Evolutionary conservation across 2,888 invertebrate genomes (phyloP).

Genomic region (Cheilosia variabilis): DNA sequence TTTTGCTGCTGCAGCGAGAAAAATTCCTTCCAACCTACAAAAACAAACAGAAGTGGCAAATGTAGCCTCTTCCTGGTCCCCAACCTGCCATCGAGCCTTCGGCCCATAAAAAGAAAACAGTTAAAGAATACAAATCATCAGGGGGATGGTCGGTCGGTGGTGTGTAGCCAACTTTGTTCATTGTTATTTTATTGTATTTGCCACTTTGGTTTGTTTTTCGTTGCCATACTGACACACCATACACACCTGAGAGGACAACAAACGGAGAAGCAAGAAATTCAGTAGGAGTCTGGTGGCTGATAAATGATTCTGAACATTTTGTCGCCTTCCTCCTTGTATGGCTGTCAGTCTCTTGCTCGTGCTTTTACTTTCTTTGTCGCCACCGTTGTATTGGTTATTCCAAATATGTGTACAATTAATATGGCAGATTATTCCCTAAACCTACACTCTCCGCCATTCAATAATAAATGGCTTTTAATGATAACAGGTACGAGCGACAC

Average conservation of each 20-base stretch:
- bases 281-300: constrained; percentile 25
- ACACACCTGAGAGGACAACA: constrained; percentile 27
- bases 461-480: constrained; percentile 61
- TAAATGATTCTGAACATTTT: constrained; percentile 62
- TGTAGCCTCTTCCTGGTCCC: not conserved
- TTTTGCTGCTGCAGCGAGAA: constrained; percentile 19
- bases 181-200: constrained; percentile 38
- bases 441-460: constrained; percentile 3
- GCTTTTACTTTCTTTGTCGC: not conserved
- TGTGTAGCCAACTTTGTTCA: constrained; percentile 26
- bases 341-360: constrained; percentile 21
- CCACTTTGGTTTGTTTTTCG: constrained; percentile 30
- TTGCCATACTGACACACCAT: not conserved
- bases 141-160: constrained; percentile 45
- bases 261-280: not conserved
- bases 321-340: constrained; percentile 33
- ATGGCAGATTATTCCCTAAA: constrained; percentile 1
- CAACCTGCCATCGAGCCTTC: not conserved
- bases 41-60: constrained; percentile 27
- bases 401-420: constrained; percentile 12
- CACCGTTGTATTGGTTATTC: not conserved
- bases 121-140: constrained; percentile 69
- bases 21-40: constrained; percentile 28
- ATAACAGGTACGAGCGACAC: constrained; percentile 27
- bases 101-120: constrained; percentile 44